These are phyloP conservation scores for Caerostris extrusa DNA, from an alignment of 1,140 invertebrate genomes.

Conservation along the genomic window DNA sequence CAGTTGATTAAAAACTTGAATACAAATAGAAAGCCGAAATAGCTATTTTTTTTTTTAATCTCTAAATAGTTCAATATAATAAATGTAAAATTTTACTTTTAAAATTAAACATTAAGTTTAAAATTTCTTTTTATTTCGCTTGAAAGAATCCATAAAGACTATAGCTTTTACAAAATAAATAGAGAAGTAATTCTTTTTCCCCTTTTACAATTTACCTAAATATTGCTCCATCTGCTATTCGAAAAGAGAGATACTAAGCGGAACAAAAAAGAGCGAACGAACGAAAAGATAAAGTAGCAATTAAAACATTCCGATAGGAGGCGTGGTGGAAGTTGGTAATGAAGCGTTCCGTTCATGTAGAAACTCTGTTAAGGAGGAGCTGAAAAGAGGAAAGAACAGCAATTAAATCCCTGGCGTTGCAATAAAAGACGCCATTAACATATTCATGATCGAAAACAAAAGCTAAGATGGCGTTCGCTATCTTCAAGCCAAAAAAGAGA, in stretches of 20 bases:
- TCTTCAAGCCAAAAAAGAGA: not conserved
- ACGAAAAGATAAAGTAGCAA: slow-evolving; percentile 46
- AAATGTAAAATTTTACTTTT: no score
- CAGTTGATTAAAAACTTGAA: no score
- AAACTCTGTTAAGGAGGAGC: slow-evolving; percentile 54
- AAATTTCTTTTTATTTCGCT: no score
- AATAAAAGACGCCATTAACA: slow-evolving; percentile 75
- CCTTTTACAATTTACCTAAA: no score
- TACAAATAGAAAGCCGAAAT: no score
- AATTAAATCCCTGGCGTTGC: slow-evolving; percentile 72
- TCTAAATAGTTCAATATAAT: no score
- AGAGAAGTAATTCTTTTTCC: no score
- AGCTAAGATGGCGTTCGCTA: slow-evolving; percentile 17
- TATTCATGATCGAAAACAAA: slow-evolving; percentile 68
- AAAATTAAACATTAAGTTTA: no score
- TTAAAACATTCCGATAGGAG: slow-evolving; percentile 69
- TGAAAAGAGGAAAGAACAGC: slow-evolving; percentile 55
- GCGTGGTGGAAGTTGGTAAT: slow-evolving; percentile 71
- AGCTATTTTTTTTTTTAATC: no score
- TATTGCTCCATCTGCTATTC: not conserved
- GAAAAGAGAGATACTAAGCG: not conserved
- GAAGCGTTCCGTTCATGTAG: slow-evolving; percentile 60
- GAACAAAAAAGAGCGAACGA: not conserved
- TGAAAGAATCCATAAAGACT: no score
- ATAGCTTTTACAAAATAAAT: no score